Percentiles rank a stretch among this genome's conserved stretches.
Conservation (phyloP, 1,140 invertebrate genomes). For the Holotrichia oblita region DNA sequence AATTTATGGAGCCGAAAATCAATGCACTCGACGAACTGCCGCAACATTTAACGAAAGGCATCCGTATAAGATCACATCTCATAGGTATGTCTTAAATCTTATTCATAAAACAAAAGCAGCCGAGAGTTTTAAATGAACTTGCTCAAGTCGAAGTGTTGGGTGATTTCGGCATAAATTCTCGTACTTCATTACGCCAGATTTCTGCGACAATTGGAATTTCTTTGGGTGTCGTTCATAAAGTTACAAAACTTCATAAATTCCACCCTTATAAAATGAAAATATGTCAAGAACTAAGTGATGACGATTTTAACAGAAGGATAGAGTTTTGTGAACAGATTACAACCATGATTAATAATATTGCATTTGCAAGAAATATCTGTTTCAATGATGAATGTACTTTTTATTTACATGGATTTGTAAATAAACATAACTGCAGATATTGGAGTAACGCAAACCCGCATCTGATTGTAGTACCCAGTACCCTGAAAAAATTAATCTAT, state of each 20-base stretch:
- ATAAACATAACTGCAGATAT: too few species aligned
- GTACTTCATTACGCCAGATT: slow-evolving; percentile 1
- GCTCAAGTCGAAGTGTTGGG: not conserved
- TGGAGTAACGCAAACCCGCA: too few species aligned
- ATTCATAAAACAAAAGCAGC: slow-evolving; percentile 37
- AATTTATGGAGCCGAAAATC: slow-evolving; percentile 41
- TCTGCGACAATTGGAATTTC: not conserved
- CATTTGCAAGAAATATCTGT: too few species aligned
- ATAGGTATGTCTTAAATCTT: slow-evolving; percentile 42
- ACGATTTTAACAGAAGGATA: not conserved
- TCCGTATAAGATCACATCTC: slow-evolving; percentile 41
- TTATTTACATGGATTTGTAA: too few species aligned
- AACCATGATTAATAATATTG: too few species aligned
- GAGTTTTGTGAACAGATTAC: too few species aligned
- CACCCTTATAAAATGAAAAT: too few species aligned
- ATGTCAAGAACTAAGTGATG: not conserved
- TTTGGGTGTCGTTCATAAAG: not conserved
- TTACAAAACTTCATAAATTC: not conserved
- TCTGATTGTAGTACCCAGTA: too few species aligned
- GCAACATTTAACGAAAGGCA: slow-evolving; percentile 43
- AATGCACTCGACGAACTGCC: slow-evolving; percentile 37
- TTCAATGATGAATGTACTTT: too few species aligned
- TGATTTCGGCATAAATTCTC: not conserved
- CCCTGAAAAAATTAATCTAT: too few species aligned
- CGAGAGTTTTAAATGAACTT: slow-evolving; percentile 34